A percentile compares a stretch with the other conserved stretches of the same genome.
Conservation (phyloP, 2,888 invertebrate species). For the Diarsia rubi region DNA sequence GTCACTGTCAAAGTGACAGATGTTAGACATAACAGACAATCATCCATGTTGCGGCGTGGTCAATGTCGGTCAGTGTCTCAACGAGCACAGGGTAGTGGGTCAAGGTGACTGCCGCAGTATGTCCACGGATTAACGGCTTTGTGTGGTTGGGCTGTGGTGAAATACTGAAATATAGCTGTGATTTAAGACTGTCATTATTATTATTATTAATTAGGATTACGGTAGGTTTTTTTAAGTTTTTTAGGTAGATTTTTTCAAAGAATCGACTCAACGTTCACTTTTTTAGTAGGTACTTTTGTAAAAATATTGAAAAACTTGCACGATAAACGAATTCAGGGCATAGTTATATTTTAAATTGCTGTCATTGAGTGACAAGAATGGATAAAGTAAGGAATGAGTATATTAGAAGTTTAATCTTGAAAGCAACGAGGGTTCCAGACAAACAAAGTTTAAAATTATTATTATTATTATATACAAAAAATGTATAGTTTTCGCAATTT, state of each 20-base stretch:
- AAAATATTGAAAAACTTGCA: background rate
- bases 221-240: background rate
- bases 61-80: slow-evolving; percentile 51
- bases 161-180: background rate
- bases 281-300: background rate
- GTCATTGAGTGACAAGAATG: background rate
- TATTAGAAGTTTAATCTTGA: too few species aligned
- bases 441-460: too few species aligned
- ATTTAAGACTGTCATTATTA: background rate
- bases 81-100: slow-evolving; percentile 36
- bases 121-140: slow-evolving; percentile 5
- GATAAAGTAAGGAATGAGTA: too few species aligned
- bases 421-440: too few species aligned
- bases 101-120: slow-evolving; percentile 30
- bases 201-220: background rate
- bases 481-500: too few species aligned
- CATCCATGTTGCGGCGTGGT: slow-evolving; percentile 41
- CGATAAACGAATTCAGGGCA: background rate
- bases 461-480: too few species aligned
- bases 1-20: slow-evolving; percentile 28
- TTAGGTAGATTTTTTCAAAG: background rate
- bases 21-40: slow-evolving; percentile 22
- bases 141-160: slow-evolving; percentile 1
- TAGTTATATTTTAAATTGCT: background rate
- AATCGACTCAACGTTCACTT: background rate